Evolutionary conservation across 2,113 vertebrate species (phyloP), one percentile per base, ranked within the genome.

Genomic region (Aspiorhynchus laticeps): DNA sequence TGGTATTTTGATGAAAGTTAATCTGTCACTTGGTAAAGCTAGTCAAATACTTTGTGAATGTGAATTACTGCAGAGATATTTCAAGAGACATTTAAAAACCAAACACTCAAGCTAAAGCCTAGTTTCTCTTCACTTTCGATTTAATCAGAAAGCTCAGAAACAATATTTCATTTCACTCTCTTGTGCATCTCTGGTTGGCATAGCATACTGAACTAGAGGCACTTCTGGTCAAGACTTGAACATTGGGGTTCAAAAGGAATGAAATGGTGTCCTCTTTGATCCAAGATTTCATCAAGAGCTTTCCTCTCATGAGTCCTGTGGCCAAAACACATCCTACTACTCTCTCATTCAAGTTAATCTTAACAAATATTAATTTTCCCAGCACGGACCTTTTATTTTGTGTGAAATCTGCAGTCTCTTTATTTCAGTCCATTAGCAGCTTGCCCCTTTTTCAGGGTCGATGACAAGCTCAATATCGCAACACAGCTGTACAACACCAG

Each of bases 391-490:
- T 15, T 85, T 41, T 21, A 1, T 80, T 80, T 38, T 59, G 77
- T 73, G n/a, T 80, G 65, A 38, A n/a, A 33, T 56, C 31, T 12
- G 43, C 21, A 33, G 33, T 6, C 11, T 61, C 33, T 74, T 61
- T 84, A 26, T 56, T 84, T 26, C 26, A 14, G 53, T 75, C 51
- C 83, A 73, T 76, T 85, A 65, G 11, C 38, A 76, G 56, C 33
- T 61, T 59, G 61, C 24, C 63, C 24, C 21, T 69, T 38, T 48
- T 63, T 65, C 65, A 80, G 63, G 56, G 24, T 85, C 67, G 41
- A 17, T 69, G 43, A n/a, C 41, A 12, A 56, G 33, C 28, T 78
- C 31, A 79, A 41, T 63, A 59, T 77, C 48, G 15, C 31, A 56
- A 53, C 41, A n/a, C 10, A 80, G 26, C 36, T 73, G 36, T 80